Conservation (phyloP, 2,113 vertebrate species). For the Apteryx mantelli region DNA sequence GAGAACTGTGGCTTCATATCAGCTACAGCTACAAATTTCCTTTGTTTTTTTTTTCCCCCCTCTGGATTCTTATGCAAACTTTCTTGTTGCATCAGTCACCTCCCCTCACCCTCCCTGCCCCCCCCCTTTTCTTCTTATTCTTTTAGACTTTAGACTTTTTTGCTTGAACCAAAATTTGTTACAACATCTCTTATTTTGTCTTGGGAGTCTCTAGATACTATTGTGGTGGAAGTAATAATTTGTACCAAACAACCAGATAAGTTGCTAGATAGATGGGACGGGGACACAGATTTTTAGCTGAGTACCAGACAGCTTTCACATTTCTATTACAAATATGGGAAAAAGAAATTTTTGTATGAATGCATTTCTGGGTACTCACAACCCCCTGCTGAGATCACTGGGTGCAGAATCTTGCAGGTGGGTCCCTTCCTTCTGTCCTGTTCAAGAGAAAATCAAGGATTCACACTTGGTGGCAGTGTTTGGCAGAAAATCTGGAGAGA, state of each 20-base stretch:
- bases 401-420: background rate
- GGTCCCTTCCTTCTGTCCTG: background rate
- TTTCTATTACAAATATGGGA: background rate
- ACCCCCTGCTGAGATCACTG: background rate
- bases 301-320: background rate
- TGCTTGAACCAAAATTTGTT: background rate
- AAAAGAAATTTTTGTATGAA: background rate
- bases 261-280: background rate
- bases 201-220: background rate
- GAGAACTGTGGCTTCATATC: background rate
- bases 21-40: background rate
- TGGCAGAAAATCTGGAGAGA: constrained; percentile 63
- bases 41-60: accelerated
- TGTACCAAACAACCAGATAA: background rate
- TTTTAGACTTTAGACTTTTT: background rate
- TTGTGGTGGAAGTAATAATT: background rate
- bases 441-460: background rate
- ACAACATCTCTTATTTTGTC: background rate
- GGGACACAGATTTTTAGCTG: background rate
- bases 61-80: background rate
- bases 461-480: constrained; percentile 80
- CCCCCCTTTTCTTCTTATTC: background rate
- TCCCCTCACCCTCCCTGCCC: background rate
- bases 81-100: background rate
- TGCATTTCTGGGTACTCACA: background rate